Base-by-base conservation (phyloP, 2,797 vertebrate species). In the Sebastes variabilis region DNA sequence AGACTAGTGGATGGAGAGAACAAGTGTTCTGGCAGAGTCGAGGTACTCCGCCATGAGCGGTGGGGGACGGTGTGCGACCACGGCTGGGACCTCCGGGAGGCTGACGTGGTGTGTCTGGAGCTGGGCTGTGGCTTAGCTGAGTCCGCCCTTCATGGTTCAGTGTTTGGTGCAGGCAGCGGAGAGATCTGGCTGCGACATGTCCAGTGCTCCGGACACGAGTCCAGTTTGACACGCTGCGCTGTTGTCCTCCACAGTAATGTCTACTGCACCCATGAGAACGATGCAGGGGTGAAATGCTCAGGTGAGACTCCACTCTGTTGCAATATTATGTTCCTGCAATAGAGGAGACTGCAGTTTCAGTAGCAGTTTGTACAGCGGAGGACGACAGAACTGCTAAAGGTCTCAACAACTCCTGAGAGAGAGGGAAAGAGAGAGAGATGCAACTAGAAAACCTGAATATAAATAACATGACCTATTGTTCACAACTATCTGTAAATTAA, bases 1-100 rank as follows among this genome's bases (percentile, higher is more conserved):
- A 88, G 94, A 76, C 91, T 96, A 55, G 90, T 89, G 24, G 85
- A 92, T 38, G 95, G 93, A 6, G 93, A 93, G 3, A 81, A 67
- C 85, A 83, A 87, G 55, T 96, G 96, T 72, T 94, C 93, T 1
- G 95, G 95, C 30, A 92, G 94, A 70, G 95, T 96, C 3, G 96
- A 96, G 88, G 89, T 96, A 2, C 93, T 91, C 71, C 89, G 83
- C 67, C 88, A 89, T 36, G 81, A 89, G 68, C 91, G 93, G 79
- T 96, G 96, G 96, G 94, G 94, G 42, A 95, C 95, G 0, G 94
- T 96, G 5, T 96, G 95, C 5, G 91, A 94, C 86, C 78, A 77
- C 1, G 93, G 84, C 32, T 96, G 96, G 95, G 92, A 94, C 82
- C 58, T 93, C 11, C 84, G 81, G 22, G 95, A 95, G 32, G 94